Base-by-base conservation (phyloP, 2,113 vertebrate genomes). In the Caloenas nicobarica region DNA sequence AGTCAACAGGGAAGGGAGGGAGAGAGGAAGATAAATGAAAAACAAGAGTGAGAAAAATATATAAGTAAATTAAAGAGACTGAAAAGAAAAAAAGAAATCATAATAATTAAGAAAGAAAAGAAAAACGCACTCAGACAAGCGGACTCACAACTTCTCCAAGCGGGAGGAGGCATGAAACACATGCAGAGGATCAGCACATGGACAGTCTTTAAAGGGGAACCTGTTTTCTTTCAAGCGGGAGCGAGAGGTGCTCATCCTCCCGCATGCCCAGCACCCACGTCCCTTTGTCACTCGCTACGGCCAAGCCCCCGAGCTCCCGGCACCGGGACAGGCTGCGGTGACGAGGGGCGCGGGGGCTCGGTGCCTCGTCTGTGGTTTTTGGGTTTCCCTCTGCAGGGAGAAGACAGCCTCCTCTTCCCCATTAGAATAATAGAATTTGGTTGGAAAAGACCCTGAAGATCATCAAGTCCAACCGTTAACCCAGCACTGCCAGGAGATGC, bases 181-280 rank as follows among this genome's bases (percentile, higher is more conserved):
- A 99, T 99, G 99, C 99, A 98, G 98, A 98, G 98, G 97, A 98
- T 98, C 98, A 98, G 98, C 98, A 98, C 98, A 99, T 98, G 98
- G 98, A 99, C 98, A 98, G 98, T 98, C 98, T 99, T 99, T 98
- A 98, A 99, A 98, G 98, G 98, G 98, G 99, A 98, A 99, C 96
- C 95, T 94, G 94, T 89, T 94, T 96, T 83, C 92, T 95, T 97
- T 95, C 94, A 94, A 96, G 93, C 1, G 76, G 89, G 94, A 95
- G 87, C 28, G 11, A 96, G 93, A 81, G 88, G 29, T 80, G 88
- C 86, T 87, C 73, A 79, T 95, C 77, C 92, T 95, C 93, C 92
- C 24, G 7, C 84, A 78, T 11, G 62, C 93, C 93, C 71, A 94
- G 86, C 25, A 5, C 85, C 12, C 24, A 81, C 1, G 2, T 73